phyloP scores from a whole-genome alignment of 2,888 invertebrate species.

The Cetonia aurata region DNA sequence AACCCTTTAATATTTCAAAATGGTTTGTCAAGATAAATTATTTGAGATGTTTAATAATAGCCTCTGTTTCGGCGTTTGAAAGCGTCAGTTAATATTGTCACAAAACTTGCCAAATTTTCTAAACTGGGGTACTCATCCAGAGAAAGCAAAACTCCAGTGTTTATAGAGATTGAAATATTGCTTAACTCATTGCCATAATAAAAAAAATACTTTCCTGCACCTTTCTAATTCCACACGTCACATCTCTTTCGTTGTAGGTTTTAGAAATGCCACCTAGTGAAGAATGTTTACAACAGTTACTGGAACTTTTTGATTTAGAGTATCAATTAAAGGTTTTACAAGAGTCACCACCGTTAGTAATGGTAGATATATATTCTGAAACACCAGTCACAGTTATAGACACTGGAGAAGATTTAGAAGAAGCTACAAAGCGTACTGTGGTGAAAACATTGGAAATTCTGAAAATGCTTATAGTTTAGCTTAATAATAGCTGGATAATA shows the following conservation, averaged over 20 bases:
- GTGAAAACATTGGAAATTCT: constrained; percentile 18
- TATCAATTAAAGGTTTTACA: constrained; percentile 52
- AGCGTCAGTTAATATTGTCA: too few species aligned
- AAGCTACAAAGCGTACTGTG: constrained; percentile 47
- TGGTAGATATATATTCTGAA: constrained; percentile 55
- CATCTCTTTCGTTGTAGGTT: constrained; percentile 49
- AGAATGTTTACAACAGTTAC: constrained; percentile 53
- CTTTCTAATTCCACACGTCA: too few species aligned
- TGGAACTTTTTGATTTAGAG: constrained; percentile 54
- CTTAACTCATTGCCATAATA: too few species aligned
- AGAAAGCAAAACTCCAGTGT: too few species aligned
- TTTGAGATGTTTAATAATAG: too few species aligned
- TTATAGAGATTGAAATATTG: too few species aligned
- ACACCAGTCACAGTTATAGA: constrained; percentile 55
- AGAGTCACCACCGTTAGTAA: constrained; percentile 50
- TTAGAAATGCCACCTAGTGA: constrained; percentile 51
- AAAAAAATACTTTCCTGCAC: too few species aligned
- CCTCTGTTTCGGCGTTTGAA: too few species aligned
- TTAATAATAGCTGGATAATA: background rate
- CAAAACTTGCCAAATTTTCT: too few species aligned
- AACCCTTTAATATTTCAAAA: too few species aligned
- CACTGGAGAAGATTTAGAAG: constrained; percentile 47
- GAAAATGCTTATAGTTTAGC: background rate
- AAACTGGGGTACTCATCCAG: too few species aligned
- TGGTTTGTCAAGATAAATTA: too few species aligned